Evolutionary conservation across 1,140 invertebrate genomes (phyloP).

Genomic region (Vanessa tameamea): DNA sequence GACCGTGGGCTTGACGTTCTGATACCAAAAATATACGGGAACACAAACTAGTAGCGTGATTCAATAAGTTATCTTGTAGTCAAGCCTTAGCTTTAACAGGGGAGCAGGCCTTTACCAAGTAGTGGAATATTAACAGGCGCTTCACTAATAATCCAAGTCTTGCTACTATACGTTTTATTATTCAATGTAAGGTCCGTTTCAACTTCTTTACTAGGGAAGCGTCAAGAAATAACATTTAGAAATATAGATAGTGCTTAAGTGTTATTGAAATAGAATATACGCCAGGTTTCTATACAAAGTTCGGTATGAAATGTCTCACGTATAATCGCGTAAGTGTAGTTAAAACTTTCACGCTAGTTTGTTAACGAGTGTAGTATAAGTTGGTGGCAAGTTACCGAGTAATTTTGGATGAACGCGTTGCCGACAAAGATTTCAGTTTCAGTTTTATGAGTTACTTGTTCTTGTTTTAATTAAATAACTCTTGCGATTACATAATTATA

Average conservation of each 20-base stretch:
- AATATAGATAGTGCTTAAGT: neutral
- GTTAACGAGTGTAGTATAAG: slow-evolving; percentile 33
- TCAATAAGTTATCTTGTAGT: no score
- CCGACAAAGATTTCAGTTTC: slow-evolving; percentile 31
- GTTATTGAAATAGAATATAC: slow-evolving; percentile 19
- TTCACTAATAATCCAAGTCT: no score
- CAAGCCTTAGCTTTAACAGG: no score
- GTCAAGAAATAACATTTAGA: neutral
- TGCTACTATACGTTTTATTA: no score
- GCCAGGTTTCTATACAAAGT: slow-evolving; percentile 18
- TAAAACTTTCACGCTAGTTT: slow-evolving; percentile 31
- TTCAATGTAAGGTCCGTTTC: no score
- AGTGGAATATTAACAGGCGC: no score
- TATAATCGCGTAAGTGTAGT: slow-evolving; percentile 32
- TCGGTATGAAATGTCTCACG: slow-evolving; percentile 26
- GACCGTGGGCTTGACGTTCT: no score
- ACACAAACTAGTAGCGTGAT: no score
- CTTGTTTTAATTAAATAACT: slow-evolving; percentile 27
- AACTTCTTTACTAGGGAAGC: no score
- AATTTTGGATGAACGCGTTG: slow-evolving; percentile 32
- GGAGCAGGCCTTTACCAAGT: no score
- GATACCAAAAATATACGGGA: no score
- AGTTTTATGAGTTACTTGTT: slow-evolving; percentile 32
- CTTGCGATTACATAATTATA: slow-evolving; percentile 11
- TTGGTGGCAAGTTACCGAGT: slow-evolving; percentile 33